Evolutionary conservation across 2,113 vertebrate genomes (phyloP).

Genomic region (Pygoscelis antarcticus): DNA sequence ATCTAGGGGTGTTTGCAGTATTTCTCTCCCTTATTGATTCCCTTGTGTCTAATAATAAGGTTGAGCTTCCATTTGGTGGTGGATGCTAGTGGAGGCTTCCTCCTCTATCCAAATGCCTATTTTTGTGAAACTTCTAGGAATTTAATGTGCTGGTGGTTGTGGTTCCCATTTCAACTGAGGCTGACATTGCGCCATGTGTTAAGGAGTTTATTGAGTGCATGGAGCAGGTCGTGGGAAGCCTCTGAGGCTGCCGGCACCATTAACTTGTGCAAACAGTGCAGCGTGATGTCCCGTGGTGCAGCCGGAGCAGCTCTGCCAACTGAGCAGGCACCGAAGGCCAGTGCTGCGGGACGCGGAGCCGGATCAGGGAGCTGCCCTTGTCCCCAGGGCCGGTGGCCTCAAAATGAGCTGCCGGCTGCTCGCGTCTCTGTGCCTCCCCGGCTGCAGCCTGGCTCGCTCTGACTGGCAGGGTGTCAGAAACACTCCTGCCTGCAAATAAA

Average conservation of each 20-base stretch:
- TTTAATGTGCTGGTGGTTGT: neutral
- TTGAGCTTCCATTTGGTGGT: neutral
- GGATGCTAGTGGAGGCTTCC: neutral
- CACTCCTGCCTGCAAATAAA: neutral
- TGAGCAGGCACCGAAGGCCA: neutral
- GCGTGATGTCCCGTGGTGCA: accelerated
- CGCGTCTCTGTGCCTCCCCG: neutral
- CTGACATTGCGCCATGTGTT: accelerated
- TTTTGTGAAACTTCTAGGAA: neutral
- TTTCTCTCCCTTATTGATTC: neutral
- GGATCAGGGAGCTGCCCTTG: neutral
- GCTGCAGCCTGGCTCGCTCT: neutral
- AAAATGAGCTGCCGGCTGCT: neutral
- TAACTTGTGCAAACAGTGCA: neutral
- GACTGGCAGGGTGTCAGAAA: neutral
- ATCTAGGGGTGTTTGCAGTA: neutral
- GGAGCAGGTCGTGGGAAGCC: neutral
- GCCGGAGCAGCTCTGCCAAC: neutral
- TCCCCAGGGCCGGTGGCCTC: neutral
- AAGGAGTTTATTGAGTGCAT: neutral
- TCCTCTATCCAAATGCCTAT: neutral
- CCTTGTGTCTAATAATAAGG: neutral
- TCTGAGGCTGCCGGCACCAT: neutral
- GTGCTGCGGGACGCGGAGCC: neutral
- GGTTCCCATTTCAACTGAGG: neutral